Evolutionary conservation across 2,888 invertebrate genomes (phyloP), one percentile per base, ranked within the genome.

Genomic region (Slavum lentiscoides): DNA sequence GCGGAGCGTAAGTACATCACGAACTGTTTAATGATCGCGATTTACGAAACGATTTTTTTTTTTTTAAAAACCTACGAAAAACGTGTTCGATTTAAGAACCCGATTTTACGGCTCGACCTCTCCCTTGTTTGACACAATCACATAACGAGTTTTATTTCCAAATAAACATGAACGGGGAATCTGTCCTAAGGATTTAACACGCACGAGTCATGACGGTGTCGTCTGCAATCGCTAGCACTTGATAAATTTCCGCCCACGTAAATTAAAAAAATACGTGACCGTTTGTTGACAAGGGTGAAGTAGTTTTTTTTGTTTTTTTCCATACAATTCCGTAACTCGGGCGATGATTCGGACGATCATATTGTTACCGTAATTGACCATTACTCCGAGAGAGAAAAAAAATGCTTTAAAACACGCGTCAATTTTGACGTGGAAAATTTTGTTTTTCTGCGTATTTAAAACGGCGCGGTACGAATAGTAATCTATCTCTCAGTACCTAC

Each of bases 201-300:
- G n/a, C n/a, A 19, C 30, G 19, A 23, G 23, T 53, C 49, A 30
- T 23, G 19, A 17, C 23, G 17, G 19, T 6, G 55, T 55, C 69
- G 37, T 58, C 37, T 37, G 55, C 30, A 70, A 70, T 58, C n/a
- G 30, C 30, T 37, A 66, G 39, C 13, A 13, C 13, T 55, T 70
- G 69, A 70, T 37, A 55, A 55, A 55, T n/a, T 0, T 9, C n/a
- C 19, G 13, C 37, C 69, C n/a, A 8, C 37, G 55, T 55, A 55
- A 55, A 70, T 70, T 70, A 37, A 70, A n/a, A n/a, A n/a, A 55
- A 2, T n/a, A 37, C 37, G n/a, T 37, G 55, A 19, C 37, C 30
- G n/a, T 69, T 55, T 37, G 69, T 58, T 55, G 69, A 30, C 55
- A 37, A 55, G 55, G 37, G 69, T 55, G 30, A 37, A 37, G 37